These are phyloP conservation scores for Chrysoperla carnea DNA, from an alignment of 1,140 invertebrate genomes.

Conservation along the genomic window DNA sequence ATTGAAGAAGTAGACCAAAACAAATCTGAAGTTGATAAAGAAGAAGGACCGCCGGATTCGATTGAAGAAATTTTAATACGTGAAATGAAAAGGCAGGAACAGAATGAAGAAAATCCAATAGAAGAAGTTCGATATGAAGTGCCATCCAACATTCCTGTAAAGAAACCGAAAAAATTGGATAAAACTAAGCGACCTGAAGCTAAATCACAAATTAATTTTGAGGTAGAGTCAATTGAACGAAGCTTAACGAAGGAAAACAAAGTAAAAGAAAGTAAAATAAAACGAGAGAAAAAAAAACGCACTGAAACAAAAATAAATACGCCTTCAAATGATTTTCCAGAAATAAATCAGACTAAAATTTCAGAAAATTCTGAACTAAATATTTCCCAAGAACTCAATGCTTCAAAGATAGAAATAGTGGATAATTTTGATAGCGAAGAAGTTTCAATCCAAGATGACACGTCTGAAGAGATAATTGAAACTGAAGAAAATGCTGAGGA, in stretches of 20 bases:
- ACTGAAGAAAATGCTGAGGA: not conserved
- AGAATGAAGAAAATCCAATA: no score
- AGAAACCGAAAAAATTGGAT: no score
- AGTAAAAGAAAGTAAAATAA: not conserved
- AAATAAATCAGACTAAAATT: not conserved
- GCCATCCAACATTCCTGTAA: no score
- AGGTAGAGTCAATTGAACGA: slow-evolving; percentile 3
- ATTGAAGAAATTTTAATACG: not conserved
- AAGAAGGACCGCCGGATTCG: not conserved
- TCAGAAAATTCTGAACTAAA: not conserved
- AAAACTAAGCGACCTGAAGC: not conserved
- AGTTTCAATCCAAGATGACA: no score
- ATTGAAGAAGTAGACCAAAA: no score
- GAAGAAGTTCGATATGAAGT: no score
- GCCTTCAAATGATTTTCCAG: not conserved
- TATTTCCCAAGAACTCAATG: no score
- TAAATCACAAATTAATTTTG: slow-evolving; percentile 1
- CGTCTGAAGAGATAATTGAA: not conserved
- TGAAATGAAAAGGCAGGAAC: no score
- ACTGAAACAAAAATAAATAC: not conserved
- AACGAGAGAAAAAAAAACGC: slow-evolving; percentile 8
- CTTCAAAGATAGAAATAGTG: no score
- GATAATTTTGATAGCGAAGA: no score
- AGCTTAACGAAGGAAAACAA: not conserved
- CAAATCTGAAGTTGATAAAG: no score